Conservation (phyloP, 92 coral and sea anemone species). For the Plumapathes pennacea region DNA sequence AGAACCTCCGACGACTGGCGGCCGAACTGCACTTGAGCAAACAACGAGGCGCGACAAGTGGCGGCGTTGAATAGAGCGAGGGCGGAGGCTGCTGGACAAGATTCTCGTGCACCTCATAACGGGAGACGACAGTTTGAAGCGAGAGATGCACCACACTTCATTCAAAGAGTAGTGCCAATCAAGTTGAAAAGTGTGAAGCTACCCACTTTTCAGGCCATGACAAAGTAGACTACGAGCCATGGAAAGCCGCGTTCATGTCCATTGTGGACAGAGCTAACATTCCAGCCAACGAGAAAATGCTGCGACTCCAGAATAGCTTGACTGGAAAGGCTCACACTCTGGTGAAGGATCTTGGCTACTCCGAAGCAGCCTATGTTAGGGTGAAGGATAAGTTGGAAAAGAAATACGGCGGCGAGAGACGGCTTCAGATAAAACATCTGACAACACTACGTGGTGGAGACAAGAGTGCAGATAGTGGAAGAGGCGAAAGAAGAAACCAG, state of each 20-base stretch:
- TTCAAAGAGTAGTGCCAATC: constrained; percentile 8
- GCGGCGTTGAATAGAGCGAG: constrained; percentile 23
- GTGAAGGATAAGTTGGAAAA: constrained; percentile 39
- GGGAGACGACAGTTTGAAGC: neutral
- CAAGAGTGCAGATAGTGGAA: constrained; percentile 18
- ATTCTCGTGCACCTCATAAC: neutral
- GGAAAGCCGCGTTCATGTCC: constrained; percentile 47
- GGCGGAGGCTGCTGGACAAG: constrained; percentile 30
- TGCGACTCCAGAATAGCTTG: constrained; percentile 34
- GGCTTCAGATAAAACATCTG: too few relatives aligned
- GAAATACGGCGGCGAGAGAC: constrained; percentile 48
- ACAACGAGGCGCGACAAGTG: constrained; percentile 38
- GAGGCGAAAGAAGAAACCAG: constrained; percentile 27
- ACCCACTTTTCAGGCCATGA: constrained; percentile 34
- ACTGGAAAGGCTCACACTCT: constrained; percentile 37
- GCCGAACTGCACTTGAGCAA: constrained; percentile 39
- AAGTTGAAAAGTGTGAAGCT: constrained; percentile 28
- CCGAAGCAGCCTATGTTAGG: constrained; percentile 36
- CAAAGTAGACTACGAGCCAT: constrained; percentile 41
- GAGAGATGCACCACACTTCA: neutral
- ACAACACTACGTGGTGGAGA: constrained; percentile 20
- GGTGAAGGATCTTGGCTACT: constrained; percentile 43
- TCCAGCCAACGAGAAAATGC: constrained; percentile 38
- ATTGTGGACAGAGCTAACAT: constrained; percentile 25
- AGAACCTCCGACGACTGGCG: constrained; percentile 13